Conservation (phyloP, 2,888 invertebrate species). For the Zygothrica quintamaculata region DNA sequence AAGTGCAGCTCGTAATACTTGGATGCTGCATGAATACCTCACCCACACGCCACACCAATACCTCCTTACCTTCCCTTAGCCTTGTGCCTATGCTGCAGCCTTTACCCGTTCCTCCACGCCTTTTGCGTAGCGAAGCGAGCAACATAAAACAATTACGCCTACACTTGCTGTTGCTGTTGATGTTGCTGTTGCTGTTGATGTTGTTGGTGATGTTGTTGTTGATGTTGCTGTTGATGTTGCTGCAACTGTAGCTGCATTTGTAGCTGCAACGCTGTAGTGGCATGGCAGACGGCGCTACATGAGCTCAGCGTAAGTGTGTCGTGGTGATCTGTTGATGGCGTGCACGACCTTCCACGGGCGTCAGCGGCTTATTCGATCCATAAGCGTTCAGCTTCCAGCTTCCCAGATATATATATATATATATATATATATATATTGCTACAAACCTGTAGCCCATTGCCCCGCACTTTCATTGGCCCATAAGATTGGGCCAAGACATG, state of each 20-base stretch:
- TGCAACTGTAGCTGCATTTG: slow-evolving; percentile 1
- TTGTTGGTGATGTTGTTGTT: slow-evolving; percentile 26
- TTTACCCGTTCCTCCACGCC: background rate
- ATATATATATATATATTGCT: no score
- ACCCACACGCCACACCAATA: background rate
- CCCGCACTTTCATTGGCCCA: no score
- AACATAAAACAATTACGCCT: slow-evolving; percentile 84
- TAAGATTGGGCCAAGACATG: no score
- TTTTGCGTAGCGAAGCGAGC: slow-evolving; percentile 71
- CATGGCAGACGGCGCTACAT: slow-evolving; percentile 41
- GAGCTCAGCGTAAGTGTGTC: slow-evolving; percentile 60
- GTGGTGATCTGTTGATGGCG: slow-evolving; percentile 69
- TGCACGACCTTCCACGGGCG: slow-evolving; percentile 64
- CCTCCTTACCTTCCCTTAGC: background rate
- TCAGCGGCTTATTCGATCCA: slow-evolving; percentile 36
- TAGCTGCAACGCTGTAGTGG: slow-evolving; percentile 5
- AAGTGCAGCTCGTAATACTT: slow-evolving; percentile 23
- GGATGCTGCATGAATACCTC: no score
- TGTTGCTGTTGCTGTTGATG: slow-evolving; percentile 12
- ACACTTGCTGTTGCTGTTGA: slow-evolving; percentile 69
- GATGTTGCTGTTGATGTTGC: background rate
- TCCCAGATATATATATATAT: no score
- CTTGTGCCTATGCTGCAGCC: background rate
- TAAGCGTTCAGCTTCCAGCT: slow-evolving; percentile 32
- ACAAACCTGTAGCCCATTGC: no score